Percentiles rank a stretch among this genome's conserved stretches.
Conservation (phyloP, 2,113 vertebrate genomes). For the Macquaria australasica region DNA sequence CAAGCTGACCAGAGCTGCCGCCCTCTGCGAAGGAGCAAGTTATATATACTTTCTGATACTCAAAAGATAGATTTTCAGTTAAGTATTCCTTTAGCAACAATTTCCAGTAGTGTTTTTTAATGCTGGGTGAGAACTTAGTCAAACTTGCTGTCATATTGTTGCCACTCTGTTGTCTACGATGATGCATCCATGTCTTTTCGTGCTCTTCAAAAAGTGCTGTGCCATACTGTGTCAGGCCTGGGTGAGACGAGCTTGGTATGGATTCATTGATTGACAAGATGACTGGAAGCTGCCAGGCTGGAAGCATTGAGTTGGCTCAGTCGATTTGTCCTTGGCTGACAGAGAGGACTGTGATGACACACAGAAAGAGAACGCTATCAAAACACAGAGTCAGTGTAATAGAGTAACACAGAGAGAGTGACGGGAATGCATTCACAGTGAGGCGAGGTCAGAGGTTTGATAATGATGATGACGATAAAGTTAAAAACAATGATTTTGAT, state of each 20-base stretch:
- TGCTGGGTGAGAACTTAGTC: conserved; percentile 19
- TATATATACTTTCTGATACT: background rate
- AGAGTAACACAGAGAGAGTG: conserved; percentile 43
- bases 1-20: background rate
- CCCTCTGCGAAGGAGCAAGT: background rate
- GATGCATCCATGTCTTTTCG: conserved; percentile 30
- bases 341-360: conserved; percentile 76
- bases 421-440: conserved; percentile 26
- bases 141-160: conserved; percentile 23
- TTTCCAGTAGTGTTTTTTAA: background rate
- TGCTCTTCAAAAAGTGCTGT: conserved; percentile 76
- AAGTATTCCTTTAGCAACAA: background rate
- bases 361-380: conserved; percentile 65
- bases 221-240: conserved; percentile 57
- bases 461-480: conserved; percentile 4
- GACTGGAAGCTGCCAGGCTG: conserved; percentile 74
- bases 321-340: conserved; percentile 79
- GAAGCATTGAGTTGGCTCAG: conserved; percentile 73
- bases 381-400: conserved; percentile 68
- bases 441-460: conserved; percentile 18
- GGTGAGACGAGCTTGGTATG: conserved; percentile 65
- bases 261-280: conserved; percentile 82
- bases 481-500: conserved; percentile 3
- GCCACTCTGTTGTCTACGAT: conserved; percentile 29
- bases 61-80: background rate